Evolutionary conservation across 2,113 vertebrate species (phyloP).

Genomic region (Sylvicapra grimmia): DNA sequence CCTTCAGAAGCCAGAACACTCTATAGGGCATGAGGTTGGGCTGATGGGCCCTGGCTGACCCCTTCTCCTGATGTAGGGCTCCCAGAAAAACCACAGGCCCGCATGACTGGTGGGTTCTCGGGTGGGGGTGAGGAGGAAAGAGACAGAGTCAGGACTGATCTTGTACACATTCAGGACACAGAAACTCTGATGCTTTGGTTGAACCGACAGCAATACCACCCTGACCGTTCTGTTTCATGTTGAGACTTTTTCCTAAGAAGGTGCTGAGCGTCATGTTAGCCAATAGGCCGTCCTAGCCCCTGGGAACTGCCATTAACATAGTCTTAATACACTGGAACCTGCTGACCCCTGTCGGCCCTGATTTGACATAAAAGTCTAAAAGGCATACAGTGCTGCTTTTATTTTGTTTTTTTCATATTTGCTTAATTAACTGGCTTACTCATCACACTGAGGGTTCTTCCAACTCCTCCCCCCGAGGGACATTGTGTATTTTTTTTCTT

Average conservation of each 20-base stretch:
- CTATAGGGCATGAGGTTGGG: neutral
- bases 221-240: neutral
- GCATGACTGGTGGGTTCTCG: neutral
- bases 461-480: neutral
- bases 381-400: neutral
- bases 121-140: neutral
- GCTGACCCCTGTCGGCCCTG: neutral
- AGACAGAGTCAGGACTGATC: neutral
- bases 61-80: neutral
- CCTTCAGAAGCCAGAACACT: conserved; percentile 33
- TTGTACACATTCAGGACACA: neutral
- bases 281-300: neutral
- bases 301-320: neutral
- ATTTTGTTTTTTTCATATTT: neutral
- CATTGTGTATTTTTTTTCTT: neutral
- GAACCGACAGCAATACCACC: neutral
- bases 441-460: neutral
- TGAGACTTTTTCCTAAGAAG: neutral
- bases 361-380: neutral
- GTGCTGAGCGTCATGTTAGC: neutral
- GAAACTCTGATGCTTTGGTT: too few species aligned
- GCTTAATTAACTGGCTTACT: neutral
- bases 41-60: neutral
- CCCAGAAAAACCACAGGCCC: neutral
- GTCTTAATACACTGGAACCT: neutral